Evolutionary conservation across 2,797 vertebrate species (phyloP).

Genomic region (Enteromius afrohamiltoni): DNA sequence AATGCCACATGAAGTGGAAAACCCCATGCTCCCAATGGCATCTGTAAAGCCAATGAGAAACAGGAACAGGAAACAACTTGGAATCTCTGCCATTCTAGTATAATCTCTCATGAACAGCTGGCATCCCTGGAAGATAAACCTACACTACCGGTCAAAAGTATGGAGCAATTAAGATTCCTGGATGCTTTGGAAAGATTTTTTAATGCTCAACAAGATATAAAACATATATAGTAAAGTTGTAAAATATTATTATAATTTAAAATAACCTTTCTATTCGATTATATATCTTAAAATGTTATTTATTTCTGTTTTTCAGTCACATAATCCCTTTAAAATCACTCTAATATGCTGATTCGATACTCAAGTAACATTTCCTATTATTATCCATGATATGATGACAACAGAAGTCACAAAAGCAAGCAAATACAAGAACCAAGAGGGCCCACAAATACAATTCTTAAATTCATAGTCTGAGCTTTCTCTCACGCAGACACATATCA

Average conservation of each 20-base stretch:
- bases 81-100: neutral
- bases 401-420: neutral
- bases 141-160: neutral
- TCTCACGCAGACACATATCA: neutral
- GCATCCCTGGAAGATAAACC: neutral
- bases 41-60: constrained; percentile 5
- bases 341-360: neutral
- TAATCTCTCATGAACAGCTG: neutral
- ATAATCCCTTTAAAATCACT: neutral
- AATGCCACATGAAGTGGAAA: constrained; percentile 15
- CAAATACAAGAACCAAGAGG: neutral
- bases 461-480: neutral
- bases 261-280: neutral
- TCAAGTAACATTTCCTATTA: neutral
- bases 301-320: neutral
- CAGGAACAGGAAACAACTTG: constrained; percentile 16
- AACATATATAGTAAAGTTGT: neutral
- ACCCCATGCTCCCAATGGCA: neutral
- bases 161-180: neutral
- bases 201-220: neutral
- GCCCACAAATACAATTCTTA: neutral
- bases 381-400: neutral
- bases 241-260: neutral
- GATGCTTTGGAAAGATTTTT: neutral
- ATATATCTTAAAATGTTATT: neutral